phyloP scores from a whole-genome alignment of 2,888 invertebrate species.

The Dilophus febrilis region DNA sequence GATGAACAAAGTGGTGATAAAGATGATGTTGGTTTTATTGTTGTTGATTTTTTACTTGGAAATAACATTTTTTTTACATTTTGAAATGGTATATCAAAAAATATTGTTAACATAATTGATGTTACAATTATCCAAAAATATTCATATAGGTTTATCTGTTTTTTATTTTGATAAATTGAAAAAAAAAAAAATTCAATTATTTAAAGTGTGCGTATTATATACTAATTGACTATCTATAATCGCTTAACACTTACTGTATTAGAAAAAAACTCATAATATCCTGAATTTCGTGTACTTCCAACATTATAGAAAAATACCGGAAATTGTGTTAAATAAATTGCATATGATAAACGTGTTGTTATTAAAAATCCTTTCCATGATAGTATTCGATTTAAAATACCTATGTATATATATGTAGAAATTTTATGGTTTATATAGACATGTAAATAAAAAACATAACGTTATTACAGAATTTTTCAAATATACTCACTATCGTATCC shows the following conservation, averaged over 20 bases:
- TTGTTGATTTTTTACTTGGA: neutral
- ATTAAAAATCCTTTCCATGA: conserved; percentile 44
- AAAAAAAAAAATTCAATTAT: conserved; percentile 1
- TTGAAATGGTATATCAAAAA: conserved; percentile 51
- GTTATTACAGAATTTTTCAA: neutral
- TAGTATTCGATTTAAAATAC: conserved; percentile 34
- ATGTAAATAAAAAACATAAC: conserved; percentile 1
- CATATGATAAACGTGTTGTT: conserved; percentile 51
- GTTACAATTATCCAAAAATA: conserved; percentile 35
- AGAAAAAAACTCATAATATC: conserved; percentile 38
- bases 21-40: too few relatives aligned
- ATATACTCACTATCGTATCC: conserved; percentile 35
- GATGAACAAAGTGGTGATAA: too few relatives aligned
- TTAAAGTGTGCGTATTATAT: neutral
- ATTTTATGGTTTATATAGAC: conserved; percentile 1
- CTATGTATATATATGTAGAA: conserved; percentile 20
- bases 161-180: conserved; percentile 14
- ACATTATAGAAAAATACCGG: conserved; percentile 55
- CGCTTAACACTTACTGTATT: conserved; percentile 32
- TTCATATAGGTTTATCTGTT: conserved; percentile 44
- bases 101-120: conserved; percentile 39
- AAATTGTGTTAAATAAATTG: conserved; percentile 51
- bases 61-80: conserved; percentile 41
- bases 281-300: conserved; percentile 38
- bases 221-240: neutral